Percentiles rank a stretch among this genome's conserved stretches.
Conservation (phyloP, 2,113 vertebrate species). For the Notothenia coriiceps region DNA sequence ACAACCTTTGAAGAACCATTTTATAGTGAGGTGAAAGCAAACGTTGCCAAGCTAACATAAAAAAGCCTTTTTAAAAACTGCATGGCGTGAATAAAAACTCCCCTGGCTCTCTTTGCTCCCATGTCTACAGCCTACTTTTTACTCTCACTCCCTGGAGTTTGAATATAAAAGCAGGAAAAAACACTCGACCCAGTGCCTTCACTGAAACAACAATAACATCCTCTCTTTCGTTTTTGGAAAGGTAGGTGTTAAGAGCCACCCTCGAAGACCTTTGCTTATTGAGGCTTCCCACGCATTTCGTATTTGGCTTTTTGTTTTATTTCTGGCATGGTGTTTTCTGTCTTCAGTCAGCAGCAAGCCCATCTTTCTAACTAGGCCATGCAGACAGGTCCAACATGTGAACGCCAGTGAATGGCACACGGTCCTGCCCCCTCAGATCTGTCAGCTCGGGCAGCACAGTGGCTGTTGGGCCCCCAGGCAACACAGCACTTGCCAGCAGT, state of each 20-base stretch:
- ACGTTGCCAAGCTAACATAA: slow-evolving; percentile 35
- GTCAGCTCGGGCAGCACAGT: slow-evolving; percentile 59
- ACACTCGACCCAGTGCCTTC: slow-evolving; percentile 33
- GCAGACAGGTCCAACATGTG: slow-evolving; percentile 65
- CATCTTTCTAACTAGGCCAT: slow-evolving; percentile 68
- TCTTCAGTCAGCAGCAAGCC: slow-evolving; percentile 23
- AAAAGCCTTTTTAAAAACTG: slow-evolving; percentile 49
- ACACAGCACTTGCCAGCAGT: slow-evolving; percentile 71
- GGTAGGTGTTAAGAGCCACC: slow-evolving; percentile 33
- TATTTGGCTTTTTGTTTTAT: slow-evolving; percentile 46
- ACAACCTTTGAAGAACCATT: slow-evolving; percentile 68
- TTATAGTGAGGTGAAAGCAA: slow-evolving; percentile 58
- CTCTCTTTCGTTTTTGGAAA: slow-evolving; percentile 35
- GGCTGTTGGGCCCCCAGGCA: slow-evolving; percentile 66
- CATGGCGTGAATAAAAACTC: slow-evolving; percentile 56
- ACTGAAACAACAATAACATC: slow-evolving; percentile 56
- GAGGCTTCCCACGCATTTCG: slow-evolving; percentile 39
- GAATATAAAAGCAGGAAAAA: slow-evolving; percentile 47
- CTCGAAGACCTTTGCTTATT: slow-evolving; percentile 46
- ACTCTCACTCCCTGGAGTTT: slow-evolving; percentile 40
- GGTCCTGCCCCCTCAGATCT: slow-evolving; percentile 72
- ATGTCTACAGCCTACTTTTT: slow-evolving; percentile 45
- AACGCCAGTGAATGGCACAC: slow-evolving; percentile 64
- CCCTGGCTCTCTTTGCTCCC: slow-evolving; percentile 29
- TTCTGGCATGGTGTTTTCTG: slow-evolving; percentile 39